Conservation (phyloP, 2,113 vertebrate species). For the Seriola rivoliana region DNA sequence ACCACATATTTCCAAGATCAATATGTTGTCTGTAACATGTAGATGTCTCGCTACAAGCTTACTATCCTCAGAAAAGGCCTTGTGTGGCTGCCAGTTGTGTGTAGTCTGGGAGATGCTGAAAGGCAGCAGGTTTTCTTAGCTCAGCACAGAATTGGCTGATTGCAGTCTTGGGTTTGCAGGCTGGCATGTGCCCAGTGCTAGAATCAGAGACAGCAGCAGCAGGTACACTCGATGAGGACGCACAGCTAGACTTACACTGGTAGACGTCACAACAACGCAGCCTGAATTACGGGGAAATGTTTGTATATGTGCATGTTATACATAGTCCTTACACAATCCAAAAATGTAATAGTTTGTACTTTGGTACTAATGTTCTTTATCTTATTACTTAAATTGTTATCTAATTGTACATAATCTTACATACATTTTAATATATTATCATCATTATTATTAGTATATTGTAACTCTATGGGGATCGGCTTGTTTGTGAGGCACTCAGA, state of each 20-base stretch:
- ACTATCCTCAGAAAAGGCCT: not conserved
- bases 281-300: not conserved
- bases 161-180: constrained; percentile 36
- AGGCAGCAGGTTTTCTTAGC: constrained; percentile 53
- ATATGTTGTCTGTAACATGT: constrained; percentile 31
- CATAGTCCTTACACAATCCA: not conserved
- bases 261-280: constrained; percentile 18
- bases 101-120: constrained; percentile 47
- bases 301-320: not conserved
- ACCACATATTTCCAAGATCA: constrained; percentile 40
- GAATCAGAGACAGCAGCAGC: constrained; percentile 35
- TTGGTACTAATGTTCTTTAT: not conserved
- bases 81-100: constrained; percentile 55
- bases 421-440: not conserved
- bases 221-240: constrained; percentile 16
- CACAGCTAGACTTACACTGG: constrained; percentile 17
- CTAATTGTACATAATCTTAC: not conserved
- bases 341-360: not conserved
- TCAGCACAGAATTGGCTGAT: constrained; percentile 42
- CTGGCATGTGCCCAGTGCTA: constrained; percentile 43
- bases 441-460: not conserved
- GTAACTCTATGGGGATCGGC: not conserved
- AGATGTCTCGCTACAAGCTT: constrained; percentile 40
- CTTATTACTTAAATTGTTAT: not conserved
- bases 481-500: not conserved